These are phyloP conservation scores for Lophotis ruficrista DNA, from an alignment of 2,113 vertebrate genomes.

Conservation along the genomic window DNA sequence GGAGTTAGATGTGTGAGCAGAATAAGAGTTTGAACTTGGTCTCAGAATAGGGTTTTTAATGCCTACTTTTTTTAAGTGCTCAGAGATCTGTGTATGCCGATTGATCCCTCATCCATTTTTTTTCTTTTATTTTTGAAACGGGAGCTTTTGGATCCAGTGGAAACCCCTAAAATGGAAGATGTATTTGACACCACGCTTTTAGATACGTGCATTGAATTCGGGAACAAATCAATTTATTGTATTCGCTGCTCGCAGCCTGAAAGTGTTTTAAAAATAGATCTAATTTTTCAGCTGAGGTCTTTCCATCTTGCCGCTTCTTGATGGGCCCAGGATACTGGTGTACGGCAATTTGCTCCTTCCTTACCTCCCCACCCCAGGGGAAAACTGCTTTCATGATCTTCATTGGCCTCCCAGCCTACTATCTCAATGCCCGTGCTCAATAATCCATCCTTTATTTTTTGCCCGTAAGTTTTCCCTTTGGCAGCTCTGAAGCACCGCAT, in stretches of 20 bases:
- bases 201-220: background rate
- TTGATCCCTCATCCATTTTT: accelerated
- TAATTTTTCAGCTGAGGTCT: background rate
- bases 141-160: background rate
- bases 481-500: background rate
- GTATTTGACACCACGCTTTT: background rate
- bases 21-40: background rate
- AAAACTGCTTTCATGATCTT: background rate
- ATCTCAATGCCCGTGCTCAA: background rate
- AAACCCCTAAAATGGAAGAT: background rate
- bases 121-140: background rate
- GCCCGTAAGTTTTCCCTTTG: background rate
- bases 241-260: background rate
- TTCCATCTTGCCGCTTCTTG: background rate
- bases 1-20: background rate
- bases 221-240: conserved; percentile 9
- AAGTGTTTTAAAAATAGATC: conserved; percentile 9
- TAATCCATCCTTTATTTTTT: background rate
- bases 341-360: background rate
- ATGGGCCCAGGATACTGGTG: background rate
- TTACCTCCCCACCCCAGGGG: background rate
- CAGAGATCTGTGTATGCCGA: background rate
- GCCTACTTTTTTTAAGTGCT: background rate
- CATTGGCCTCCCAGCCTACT: background rate
- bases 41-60: background rate